Conservation (phyloP, 2,113 vertebrate genomes). For the Mus pahari region DNA sequence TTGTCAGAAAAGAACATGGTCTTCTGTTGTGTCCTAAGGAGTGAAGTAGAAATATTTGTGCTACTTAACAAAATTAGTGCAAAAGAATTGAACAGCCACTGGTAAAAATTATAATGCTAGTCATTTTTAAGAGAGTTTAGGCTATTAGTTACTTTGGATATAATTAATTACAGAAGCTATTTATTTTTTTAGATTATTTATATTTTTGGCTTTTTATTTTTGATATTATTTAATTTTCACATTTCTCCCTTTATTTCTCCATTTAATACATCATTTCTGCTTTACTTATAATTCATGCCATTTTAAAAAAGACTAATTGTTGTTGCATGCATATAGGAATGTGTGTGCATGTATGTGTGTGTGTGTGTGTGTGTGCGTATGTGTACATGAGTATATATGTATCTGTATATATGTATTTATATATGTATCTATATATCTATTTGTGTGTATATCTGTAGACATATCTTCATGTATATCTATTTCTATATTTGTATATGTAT, state of each 20-base stretch:
- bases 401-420: too few relatives aligned
- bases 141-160: neutral
- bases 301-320: neutral
- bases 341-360: too few relatives aligned
- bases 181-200: neutral
- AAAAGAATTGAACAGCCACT: neutral
- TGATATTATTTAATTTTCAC: neutral
- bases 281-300: neutral
- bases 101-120: neutral
- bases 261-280: neutral
- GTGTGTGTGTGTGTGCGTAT: too few relatives aligned
- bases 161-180: conserved; percentile 45
- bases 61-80: neutral
- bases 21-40: neutral
- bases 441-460: too few relatives aligned
- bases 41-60: neutral
- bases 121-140: neutral
- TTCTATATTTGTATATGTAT: too few relatives aligned
- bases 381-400: too few relatives aligned
- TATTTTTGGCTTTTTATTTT: neutral
- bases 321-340: neutral
- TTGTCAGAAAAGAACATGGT: neutral
- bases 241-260: neutral
- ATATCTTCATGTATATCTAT: too few relatives aligned
- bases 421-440: too few relatives aligned